Base-by-base conservation (phyloP, 2,888 invertebrate genomes). In the Acanthoscelides obtectus region DNA sequence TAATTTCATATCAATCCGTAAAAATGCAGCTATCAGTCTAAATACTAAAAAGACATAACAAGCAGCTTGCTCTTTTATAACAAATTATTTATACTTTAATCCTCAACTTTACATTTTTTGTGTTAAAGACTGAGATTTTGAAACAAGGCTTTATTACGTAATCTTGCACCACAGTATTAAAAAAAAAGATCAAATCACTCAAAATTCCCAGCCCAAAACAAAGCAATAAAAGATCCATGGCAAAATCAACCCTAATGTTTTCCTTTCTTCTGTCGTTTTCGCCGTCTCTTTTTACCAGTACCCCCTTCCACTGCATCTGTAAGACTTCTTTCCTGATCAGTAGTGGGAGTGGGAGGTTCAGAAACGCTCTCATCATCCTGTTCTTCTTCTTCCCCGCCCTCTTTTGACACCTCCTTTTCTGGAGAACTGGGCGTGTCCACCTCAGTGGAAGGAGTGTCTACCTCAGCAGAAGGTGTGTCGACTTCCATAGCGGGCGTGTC, bases 221-320 rank as follows among this genome's bases (percentile, higher is more conserved):
- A 17, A 45, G 45, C 12, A 45, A 45, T 12, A 17, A 45, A 45
- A 5, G 45, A 12, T 45, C 45, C 5, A 45, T 45, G 45, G 45
- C 45, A 45, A 45, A 45, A 45, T 45, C 45, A 45, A 45, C 6
- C 17, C 84, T 79, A 88, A 77, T 88, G 87, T 78, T 88, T 88
- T 72, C 87, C 87, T 76, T 86, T 88, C 78, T 88, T 88, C 65
- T 87, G 86, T 67, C 84, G 86, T 82, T 88, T 88, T 77, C 87
- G 85, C 76, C 86, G 86, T 77, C 87, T 88, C 77, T 87, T 88
- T 76, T 87, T 76, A 70, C 72, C 85, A 66, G 72, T 84, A 64
- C 79, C 79, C 67, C 84, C 83, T 75, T 86, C 86, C 69, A 86
- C 86, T 12, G 86, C 86, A 20, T 86, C 86, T 2, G 22, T 21